These are phyloP conservation scores for Trachurus trachurus DNA, from an alignment of 2,797 vertebrate species.

Conservation along the genomic window DNA sequence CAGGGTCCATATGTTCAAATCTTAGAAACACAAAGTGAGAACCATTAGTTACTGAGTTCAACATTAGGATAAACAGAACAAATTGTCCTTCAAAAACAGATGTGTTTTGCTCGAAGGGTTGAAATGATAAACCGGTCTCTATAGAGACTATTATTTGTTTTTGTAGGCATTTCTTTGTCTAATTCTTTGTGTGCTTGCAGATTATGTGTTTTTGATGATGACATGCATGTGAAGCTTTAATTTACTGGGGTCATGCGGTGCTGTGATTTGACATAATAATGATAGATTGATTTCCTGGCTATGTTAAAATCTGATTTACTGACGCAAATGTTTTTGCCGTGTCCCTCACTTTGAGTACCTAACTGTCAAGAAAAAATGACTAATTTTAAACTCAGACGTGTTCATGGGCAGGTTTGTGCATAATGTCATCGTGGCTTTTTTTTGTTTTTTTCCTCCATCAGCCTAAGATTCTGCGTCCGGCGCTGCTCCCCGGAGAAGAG, in stretches of 20 bases:
- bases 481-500: constrained; percentile 96
- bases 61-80: constrained; percentile 31
- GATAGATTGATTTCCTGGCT: constrained; percentile 52
- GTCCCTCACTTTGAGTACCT: constrained; percentile 19
- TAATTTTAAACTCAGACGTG: constrained; percentile 7
- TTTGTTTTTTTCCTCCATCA: constrained; percentile 66
- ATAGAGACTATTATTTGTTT: constrained; percentile 37
- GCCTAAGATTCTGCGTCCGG: constrained; percentile 97
- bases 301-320: constrained; percentile 38
- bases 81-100: constrained; percentile 46
- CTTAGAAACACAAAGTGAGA: constrained; percentile 32
- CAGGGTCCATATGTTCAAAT: constrained; percentile 14
- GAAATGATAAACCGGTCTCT: constrained; percentile 32
- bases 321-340: constrained; percentile 39
- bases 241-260: constrained; percentile 31
- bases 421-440: constrained; percentile 29
- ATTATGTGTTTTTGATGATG: constrained; percentile 43
- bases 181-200: constrained; percentile 30
- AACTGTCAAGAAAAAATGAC: constrained; percentile 25
- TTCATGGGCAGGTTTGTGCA: constrained; percentile 16
- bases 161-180: constrained; percentile 48
- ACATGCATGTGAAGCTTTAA: constrained; percentile 50
- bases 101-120: constrained; percentile 26
- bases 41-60: constrained; percentile 13
- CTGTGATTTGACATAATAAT: constrained; percentile 57